phyloP scores from a whole-genome alignment of 2,113 vertebrate species.

The Castor canadensis region DNA sequence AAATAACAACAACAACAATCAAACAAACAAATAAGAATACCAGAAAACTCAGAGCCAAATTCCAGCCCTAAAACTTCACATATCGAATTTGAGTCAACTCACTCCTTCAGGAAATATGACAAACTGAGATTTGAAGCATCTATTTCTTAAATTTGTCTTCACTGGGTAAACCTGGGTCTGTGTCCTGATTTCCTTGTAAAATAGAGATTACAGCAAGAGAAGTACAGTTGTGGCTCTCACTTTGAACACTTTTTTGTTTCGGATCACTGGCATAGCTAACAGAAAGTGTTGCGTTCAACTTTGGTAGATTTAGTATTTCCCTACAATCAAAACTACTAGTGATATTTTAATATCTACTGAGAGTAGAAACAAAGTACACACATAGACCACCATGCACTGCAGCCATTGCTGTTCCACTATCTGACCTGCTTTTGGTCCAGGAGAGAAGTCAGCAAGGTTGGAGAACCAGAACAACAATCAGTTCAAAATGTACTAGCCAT shows the following conservation, averaged over 20 bases:
- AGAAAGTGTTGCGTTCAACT: neutral
- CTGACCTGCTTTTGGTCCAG: neutral
- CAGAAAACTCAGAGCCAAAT: neutral
- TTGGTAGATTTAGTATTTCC: neutral
- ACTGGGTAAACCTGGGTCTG: neutral
- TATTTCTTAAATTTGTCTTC: neutral
- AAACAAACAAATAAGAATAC: neutral
- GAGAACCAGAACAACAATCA: neutral
- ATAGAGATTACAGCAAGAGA: neutral
- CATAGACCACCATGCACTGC: neutral
- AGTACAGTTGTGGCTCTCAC: neutral
- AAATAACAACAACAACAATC: neutral
- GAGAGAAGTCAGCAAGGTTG: neutral
- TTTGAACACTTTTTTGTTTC: neutral
- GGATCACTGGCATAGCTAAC: neutral
- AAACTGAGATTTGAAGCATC: neutral
- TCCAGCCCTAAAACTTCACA: neutral
- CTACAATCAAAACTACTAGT: neutral
- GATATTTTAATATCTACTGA: conserved; percentile 6
- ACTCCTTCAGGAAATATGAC: neutral
- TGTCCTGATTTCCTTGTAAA: conserved; percentile 9
- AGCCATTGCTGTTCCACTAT: neutral
- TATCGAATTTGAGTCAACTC: neutral
- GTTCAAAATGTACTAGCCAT: neutral
- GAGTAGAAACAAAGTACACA: neutral